A percentile compares a stretch with the other conserved stretches of the same genome.
These are phyloP conservation scores for Temnopleurus reevesii DNA, from an alignment of 53 echinoderm and acorn worm species.

Conservation along the genomic window DNA sequence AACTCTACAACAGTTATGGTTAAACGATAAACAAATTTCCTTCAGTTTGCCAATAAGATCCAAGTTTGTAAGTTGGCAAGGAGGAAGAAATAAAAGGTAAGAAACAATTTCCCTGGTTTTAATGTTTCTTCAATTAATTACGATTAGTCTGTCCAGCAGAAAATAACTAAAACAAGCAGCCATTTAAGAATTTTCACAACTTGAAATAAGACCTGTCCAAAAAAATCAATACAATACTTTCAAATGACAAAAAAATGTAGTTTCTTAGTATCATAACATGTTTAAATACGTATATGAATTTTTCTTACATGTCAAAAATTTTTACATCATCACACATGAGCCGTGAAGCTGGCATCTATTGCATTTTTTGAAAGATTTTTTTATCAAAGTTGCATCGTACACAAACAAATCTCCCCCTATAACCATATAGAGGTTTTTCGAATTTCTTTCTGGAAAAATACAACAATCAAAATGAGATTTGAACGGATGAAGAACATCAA, in stretches of 20 bases:
- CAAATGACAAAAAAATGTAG: conserved; percentile 31
- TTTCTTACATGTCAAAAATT: conserved; percentile 51
- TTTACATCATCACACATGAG: conserved; percentile 43
- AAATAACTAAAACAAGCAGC: conserved; percentile 32
- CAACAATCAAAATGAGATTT: conserved; percentile 18
- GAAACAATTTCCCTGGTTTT: background rate
- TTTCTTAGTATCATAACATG: conserved; percentile 42
- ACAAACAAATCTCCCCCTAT: background rate
- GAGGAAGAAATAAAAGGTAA: background rate
- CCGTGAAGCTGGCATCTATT: conserved; percentile 29
- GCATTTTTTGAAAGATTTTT: conserved; percentile 50
- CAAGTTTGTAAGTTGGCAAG: conserved; percentile 7
- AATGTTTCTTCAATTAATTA: conserved; percentile 19
- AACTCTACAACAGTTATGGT: background rate
- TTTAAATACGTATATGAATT: conserved; percentile 10
- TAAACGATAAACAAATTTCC: background rate
- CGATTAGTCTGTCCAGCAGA: conserved; percentile 61
- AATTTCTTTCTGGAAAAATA: background rate
- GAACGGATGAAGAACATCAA: background rate
- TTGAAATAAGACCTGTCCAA: conserved; percentile 29
- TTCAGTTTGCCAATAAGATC: background rate
- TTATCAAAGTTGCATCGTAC: conserved; percentile 53
- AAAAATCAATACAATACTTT: conserved; percentile 44
- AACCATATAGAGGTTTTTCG: background rate
- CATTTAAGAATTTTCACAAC: conserved; percentile 1